Conservation (phyloP, 2,888 invertebrate species). For the Chloroclysta siterata region DNA sequence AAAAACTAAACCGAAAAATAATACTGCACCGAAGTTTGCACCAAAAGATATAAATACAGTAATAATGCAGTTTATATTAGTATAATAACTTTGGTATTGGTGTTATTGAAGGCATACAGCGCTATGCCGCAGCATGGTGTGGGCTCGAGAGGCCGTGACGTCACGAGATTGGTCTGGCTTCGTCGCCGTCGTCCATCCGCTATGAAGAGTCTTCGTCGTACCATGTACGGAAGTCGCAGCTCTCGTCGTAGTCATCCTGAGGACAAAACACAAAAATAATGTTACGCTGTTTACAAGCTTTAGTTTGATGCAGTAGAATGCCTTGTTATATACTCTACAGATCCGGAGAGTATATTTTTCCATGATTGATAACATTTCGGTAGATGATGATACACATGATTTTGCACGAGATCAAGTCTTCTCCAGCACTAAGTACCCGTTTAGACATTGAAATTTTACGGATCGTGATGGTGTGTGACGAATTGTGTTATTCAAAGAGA, state of each 20-base stretch:
- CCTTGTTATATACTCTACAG: too few species aligned
- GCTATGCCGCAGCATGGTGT: constrained; percentile 28
- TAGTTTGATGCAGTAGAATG: neutral
- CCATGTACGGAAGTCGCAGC: constrained; percentile 77
- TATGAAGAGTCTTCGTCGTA: constrained; percentile 82
- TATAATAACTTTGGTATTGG: constrained; percentile 82
- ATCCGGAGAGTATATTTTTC: too few species aligned
- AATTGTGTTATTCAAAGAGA: too few species aligned
- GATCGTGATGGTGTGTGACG: too few species aligned
- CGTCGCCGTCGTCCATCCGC: constrained; percentile 52
- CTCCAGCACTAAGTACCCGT: too few species aligned
- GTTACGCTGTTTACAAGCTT: neutral
- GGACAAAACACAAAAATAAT: constrained; percentile 31
- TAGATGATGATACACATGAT: too few species aligned
- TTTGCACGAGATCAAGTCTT: too few species aligned
- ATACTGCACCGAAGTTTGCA: constrained; percentile 62
- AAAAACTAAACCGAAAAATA: constrained; percentile 57
- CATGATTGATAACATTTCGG: too few species aligned
- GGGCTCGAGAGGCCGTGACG: constrained; percentile 43
- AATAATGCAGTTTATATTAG: constrained; percentile 65
- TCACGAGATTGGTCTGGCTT: constrained; percentile 46
- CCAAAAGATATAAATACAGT: constrained; percentile 56
- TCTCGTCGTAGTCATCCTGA: constrained; percentile 80
- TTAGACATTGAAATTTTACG: too few species aligned
- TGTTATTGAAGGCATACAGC: constrained; percentile 54